Conservation (phyloP, 2,888 invertebrate species). For the Parthenolecanium corni region DNA sequence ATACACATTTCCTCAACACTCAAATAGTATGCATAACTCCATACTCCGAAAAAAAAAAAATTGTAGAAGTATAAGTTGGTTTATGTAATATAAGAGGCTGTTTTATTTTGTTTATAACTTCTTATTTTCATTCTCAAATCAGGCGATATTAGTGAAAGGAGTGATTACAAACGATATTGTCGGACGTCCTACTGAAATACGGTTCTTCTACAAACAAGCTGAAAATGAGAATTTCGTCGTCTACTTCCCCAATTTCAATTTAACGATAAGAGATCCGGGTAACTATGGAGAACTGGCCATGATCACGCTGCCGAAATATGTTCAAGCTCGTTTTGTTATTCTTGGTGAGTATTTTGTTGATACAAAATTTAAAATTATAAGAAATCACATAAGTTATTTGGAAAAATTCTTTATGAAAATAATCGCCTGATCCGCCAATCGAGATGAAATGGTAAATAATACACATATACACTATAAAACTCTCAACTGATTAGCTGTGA, state of each 20-base stretch:
- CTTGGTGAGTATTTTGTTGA: constrained; percentile 41
- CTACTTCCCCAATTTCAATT: constrained; percentile 90
- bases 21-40: too few relatives aligned
- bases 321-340: constrained; percentile 86
- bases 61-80: too few relatives aligned
- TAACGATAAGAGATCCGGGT: constrained; percentile 89
- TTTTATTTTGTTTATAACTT: too few relatives aligned
- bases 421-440: too few relatives aligned
- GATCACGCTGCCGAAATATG: constrained; percentile 87
- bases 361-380: too few relatives aligned
- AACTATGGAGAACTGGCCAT: constrained; percentile 93
- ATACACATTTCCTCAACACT: too few relatives aligned
- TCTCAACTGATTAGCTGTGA: too few relatives aligned
- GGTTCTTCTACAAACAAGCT: constrained; percentile 92
- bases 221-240: constrained; percentile 91
- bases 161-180: constrained; percentile 91
- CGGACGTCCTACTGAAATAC: constrained; percentile 87
- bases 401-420: background rate
- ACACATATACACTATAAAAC: too few relatives aligned
- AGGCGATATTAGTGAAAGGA: constrained; percentile 80
- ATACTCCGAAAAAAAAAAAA: too few relatives aligned
- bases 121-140: background rate
- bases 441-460: too few relatives aligned
- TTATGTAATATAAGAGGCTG: too few relatives aligned
- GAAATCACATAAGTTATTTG: background rate